Evolutionary conservation across 2,113 vertebrate genomes (phyloP).

Genomic region (Pelusios castaneus): DNA sequence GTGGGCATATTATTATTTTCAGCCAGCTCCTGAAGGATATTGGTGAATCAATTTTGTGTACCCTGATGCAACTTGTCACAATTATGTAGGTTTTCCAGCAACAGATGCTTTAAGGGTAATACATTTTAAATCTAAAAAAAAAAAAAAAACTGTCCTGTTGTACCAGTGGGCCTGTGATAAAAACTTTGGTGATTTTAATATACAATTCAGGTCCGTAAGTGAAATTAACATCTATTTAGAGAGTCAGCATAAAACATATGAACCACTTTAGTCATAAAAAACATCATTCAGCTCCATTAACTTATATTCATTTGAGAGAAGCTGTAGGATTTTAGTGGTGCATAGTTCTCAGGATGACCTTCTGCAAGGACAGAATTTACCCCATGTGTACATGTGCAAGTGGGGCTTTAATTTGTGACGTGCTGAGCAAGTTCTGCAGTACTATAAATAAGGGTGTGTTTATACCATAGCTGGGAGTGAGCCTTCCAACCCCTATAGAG

Average conservation of each 20-base stretch:
- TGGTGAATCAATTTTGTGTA: neutral
- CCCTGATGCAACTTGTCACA: neutral
- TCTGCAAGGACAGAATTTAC: neutral
- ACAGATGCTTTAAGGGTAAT: neutral
- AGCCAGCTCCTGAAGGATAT: neutral
- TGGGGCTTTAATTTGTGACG: neutral
- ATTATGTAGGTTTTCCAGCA: neutral
- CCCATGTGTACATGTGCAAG: neutral
- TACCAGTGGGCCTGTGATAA: neutral
- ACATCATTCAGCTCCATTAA: neutral
- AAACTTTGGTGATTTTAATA: slow-evolving; percentile 22
- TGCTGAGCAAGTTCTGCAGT: neutral
- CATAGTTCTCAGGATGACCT: neutral
- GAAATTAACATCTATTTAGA: neutral
- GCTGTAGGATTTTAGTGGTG: neutral
- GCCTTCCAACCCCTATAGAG: neutral
- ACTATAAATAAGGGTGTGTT: neutral
- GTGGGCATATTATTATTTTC: neutral
- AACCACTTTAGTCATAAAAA: neutral
- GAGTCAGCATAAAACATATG: neutral
- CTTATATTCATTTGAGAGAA: neutral
- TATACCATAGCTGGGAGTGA: too few species aligned
- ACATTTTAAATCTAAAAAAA: neutral
- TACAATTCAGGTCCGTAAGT: neutral
- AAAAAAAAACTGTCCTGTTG: neutral